Evolutionary conservation across 2,888 invertebrate species (phyloP), one percentile per base, ranked within the genome.

Genomic region (Penaeus monodon): DNA sequence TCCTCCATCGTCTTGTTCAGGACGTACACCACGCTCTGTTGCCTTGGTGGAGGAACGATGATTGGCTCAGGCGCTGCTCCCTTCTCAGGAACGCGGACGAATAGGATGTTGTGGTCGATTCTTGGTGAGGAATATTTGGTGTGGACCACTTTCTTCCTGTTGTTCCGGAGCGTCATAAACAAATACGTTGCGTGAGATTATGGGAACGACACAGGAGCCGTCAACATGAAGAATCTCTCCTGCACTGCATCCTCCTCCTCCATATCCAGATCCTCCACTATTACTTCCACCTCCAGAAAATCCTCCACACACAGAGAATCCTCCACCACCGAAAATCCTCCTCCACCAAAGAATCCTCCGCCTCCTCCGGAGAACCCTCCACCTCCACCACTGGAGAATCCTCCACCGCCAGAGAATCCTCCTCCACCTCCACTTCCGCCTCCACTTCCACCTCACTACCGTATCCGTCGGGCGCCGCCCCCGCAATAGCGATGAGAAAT

Each of bases 21-120:
- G 38, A 82, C 82, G 29, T 70, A 82, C 27, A 82, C 70, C 4
- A 82, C 12, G n/a, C 38, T 82, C 70, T 82, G 33, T 38, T 82
- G 29, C 44, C 68, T 49, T 17, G 82, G 82, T 66, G 82, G 82
- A 68, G 73, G 82, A 70, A 66, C 68, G 24, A 82, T 49, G 17
- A 82, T 49, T 33, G 82, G 82, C 4, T 82, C n/a, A 24, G 24
- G 24, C 3, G 24, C 70, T 24, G 27, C 68, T 24, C n/a, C n/a
- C 4, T 17, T 29, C 24, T 82, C 82, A 66, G 82, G 66, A 70
- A 68, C 38, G 17, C 82, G 82, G 17, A 82, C 44, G 24, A 82
- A 66, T 17, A 82, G 49, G 27, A 82, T 68, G 44, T 82, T 82
- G 38, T 70, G 68, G 68, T 82, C 49, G 27, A 82, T 27, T 70